Evolutionary conservation across 2,888 invertebrate genomes (phyloP), one percentile per base, ranked within the genome.

Genomic region (Polietes domitor): DNA sequence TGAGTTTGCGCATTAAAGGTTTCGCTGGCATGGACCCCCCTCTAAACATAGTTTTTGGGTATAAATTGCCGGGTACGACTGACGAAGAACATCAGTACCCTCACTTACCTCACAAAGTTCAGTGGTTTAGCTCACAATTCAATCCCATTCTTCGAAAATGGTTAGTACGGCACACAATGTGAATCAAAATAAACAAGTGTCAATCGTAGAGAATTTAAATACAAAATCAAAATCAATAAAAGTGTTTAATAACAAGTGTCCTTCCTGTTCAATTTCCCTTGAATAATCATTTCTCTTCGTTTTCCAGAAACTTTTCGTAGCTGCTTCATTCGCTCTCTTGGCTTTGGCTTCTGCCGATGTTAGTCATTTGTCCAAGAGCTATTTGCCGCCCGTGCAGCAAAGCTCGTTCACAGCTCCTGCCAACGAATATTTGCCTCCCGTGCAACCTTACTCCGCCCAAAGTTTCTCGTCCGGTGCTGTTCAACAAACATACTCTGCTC

Each of bases 41-140:
- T 76, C 74, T 26, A 73, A 80, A 55, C 55, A 80, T 86, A 86
- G 83, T 83, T 88, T 88, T 89, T 87, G 77, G 78, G 88, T 91
- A 91, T 91, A 91, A 91, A 91, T 90, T 88, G 88, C 84, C 88
- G 87, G 87, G 87, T 83, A 77, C 85, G 78, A 87, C 86, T 84
- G 85, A 87, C 88, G 89, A 88, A 88, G 88, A 91, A 87, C 89
- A 91, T 91, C 91, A 91, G 91, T 91, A 89, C 88, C 88, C 89
- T 87, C 87, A 88, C 88, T 89, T 87, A 87, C 88, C 89, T 90
- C 89, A 88, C 87, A 87, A 87, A 88, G 89, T 86, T 83, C 88
- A 88, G 90, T 89, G 87, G 87, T 87, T 86, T 75, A 81, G 63
- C 77, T 32, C 73, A 68, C 21, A 79, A 82, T 84, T 81, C 86